Percentiles rank a stretch among this genome's conserved stretches.
Conservation (phyloP, 2,888 invertebrate species). For the Pimpla rufipes region DNA sequence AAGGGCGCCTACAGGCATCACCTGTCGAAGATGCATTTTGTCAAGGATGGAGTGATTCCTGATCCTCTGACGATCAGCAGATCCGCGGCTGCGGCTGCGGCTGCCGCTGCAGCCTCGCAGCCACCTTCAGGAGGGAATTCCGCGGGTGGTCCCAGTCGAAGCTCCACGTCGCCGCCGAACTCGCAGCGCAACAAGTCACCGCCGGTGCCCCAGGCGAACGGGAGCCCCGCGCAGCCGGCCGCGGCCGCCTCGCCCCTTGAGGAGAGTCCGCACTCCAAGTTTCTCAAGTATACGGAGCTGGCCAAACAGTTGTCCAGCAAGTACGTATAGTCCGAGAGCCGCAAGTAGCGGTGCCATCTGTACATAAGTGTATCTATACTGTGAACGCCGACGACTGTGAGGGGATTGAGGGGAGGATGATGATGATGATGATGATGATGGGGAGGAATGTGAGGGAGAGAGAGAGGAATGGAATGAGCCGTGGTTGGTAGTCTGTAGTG, state of each 20-base stretch:
- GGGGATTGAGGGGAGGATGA: no score
- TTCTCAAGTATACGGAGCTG: constrained; percentile 99
- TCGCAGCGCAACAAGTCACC: constrained; percentile 88
- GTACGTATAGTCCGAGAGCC: constrained; percentile 91
- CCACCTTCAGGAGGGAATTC: constrained; percentile 80
- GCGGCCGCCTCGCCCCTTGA: constrained; percentile 87
- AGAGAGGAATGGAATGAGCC: constrained; percentile 49
- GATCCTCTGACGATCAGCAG: constrained; percentile 88
- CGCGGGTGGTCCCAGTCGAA: constrained; percentile 77
- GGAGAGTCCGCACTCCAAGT: constrained; percentile 98
- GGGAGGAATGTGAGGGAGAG: constrained; percentile 17
- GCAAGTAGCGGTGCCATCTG: constrained; percentile 86
- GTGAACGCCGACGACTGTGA: constrained; percentile 80
- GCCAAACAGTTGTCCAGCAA: constrained; percentile 99
- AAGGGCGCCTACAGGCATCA: constrained; percentile 99
- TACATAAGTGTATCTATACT: constrained; percentile 85
- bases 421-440: no score
- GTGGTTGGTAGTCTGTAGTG: constrained; percentile 68
- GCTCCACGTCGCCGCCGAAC: constrained; percentile 84
- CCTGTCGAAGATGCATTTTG: constrained; percentile 97
- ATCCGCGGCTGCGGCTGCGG: constrained; percentile 87
- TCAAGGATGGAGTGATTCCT: constrained; percentile 95
- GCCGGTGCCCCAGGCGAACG: constrained; percentile 83
- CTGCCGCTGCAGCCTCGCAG: constrained; percentile 84
- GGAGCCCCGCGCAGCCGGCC: constrained; percentile 86